Evolutionary conservation across 2,888 invertebrate species (phyloP), one percentile per base, ranked within the genome.

Genomic region (Vesta saturnalis): DNA sequence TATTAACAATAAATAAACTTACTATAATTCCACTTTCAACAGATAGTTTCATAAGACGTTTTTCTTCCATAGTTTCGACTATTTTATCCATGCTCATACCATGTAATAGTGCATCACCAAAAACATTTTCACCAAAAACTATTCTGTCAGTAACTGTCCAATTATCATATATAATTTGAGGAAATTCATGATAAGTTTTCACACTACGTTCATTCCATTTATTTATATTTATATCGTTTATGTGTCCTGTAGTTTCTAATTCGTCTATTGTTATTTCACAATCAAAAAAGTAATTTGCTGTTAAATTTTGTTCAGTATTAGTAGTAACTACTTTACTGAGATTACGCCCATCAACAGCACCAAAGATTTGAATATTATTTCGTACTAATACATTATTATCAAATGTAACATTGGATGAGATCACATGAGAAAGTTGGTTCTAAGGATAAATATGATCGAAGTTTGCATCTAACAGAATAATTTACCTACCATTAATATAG

Each of bases 91-190:
- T 71, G 70, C 83, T 77, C 0, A 83, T 69, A 19, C 78, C 81
- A 65, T 82, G 82, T 1, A 87, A 73, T 1, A 76, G 60, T 1
- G 80, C 82, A 60, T 70, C 76, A 6, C 85, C 83, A 8, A 60
- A 67, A 0, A 85, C 77, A 60, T 82, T 72, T 16, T 81, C 77
- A n/a, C 78, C 70, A 43, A 87, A 84, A 30, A 78, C 74, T 14
- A 86, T 74, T 63, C 84, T 82, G 3, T 81, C 80, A 21, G 77
- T 67, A 0, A 86, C 73, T 1, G 77, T 83, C 88, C 89, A 89
- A 23, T 83, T 82, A 3, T 86, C 85, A 8, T 78, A 79, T 4
- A 89, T 80, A 2, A 78, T 76, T 75, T 88, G 87, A 6, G 77
- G 73, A 0, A 78, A 35, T 1, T 79, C 74, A 0, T 79, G 77